phyloP scores from a whole-genome alignment of 2,888 invertebrate genomes.

The Minunthozetes semirufus region DNA sequence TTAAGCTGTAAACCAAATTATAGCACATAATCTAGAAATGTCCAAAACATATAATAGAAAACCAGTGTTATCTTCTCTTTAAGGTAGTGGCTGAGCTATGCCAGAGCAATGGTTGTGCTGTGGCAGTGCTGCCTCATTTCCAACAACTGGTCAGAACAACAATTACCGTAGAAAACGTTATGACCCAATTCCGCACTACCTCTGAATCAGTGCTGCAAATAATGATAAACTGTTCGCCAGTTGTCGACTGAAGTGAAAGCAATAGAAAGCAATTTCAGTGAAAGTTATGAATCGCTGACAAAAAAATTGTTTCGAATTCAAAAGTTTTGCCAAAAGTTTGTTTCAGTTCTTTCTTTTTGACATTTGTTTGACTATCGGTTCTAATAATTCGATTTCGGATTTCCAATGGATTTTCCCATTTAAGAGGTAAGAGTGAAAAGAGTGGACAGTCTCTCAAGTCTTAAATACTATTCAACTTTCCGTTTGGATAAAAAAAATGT shows the following conservation, averaged over 20 bases:
- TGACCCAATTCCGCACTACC: conserved; percentile 23
- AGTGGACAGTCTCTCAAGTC: background rate
- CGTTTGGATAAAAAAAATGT: background rate
- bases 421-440: background rate
- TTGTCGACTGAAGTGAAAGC: conserved; percentile 9
- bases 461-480: too few relatives aligned
- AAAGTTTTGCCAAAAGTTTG: background rate
- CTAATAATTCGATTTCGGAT: background rate
- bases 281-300: background rate
- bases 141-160: conserved; percentile 25
- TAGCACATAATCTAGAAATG: conserved; percentile 22
- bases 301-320: background rate
- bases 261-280: too few relatives aligned
- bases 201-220: conserved; percentile 3
- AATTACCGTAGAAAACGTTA: conserved; percentile 28
- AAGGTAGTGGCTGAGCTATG: background rate
- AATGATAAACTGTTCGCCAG: conserved; percentile 18
- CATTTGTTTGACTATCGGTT: background rate
- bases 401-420: background rate
- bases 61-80: conserved; percentile 22
- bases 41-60: conserved; percentile 16
- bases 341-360: background rate
- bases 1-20: conserved; percentile 6
- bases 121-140: conserved; percentile 3
- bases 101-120: conserved; percentile 1